phyloP scores from a whole-genome alignment of 2,888 invertebrate genomes.

The Lymantria monacha region DNA sequence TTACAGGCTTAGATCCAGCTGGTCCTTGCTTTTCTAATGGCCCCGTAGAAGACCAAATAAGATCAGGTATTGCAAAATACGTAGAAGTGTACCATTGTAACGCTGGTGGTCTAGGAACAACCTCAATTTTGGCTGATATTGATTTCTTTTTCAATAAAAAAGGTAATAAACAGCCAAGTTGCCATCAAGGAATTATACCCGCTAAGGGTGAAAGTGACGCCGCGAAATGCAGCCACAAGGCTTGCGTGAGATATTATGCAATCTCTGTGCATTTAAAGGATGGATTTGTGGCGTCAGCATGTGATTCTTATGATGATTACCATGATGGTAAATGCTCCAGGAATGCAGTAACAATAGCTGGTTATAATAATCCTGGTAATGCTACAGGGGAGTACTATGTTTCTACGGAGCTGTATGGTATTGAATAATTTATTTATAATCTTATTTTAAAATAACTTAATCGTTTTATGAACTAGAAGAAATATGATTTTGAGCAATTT shows the following conservation, averaged over 20 bases:
- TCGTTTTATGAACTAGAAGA: not conserved
- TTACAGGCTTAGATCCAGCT: conserved; percentile 71
- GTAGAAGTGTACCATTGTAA: conserved; percentile 85
- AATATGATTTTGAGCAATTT: no score
- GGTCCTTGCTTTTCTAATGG: conserved; percentile 74
- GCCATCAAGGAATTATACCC: conserved; percentile 59
- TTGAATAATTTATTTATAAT: conserved; percentile 20
- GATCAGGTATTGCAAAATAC: conserved; percentile 79
- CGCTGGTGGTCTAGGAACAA: conserved; percentile 77
- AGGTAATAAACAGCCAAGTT: conserved; percentile 80
- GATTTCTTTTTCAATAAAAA: conserved; percentile 84
- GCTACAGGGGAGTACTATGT: conserved; percentile 69
- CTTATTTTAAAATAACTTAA: no score
- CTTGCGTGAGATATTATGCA: conserved; percentile 62
- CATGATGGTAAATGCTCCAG: conserved; percentile 56
- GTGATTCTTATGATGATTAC: conserved; percentile 59
- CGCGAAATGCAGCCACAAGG: conserved; percentile 71
- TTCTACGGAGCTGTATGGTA: conserved; percentile 59
- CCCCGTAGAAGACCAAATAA: conserved; percentile 67
- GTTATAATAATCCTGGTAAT: conserved; percentile 70
- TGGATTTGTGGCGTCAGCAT: conserved; percentile 63
- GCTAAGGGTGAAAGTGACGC: conserved; percentile 63
- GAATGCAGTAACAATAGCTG: conserved; percentile 64
- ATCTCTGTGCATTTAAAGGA: conserved; percentile 55
- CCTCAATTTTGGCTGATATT: conserved; percentile 74